Base-by-base conservation (phyloP, 2,888 invertebrate genomes). In the Athalia rosae region DNA sequence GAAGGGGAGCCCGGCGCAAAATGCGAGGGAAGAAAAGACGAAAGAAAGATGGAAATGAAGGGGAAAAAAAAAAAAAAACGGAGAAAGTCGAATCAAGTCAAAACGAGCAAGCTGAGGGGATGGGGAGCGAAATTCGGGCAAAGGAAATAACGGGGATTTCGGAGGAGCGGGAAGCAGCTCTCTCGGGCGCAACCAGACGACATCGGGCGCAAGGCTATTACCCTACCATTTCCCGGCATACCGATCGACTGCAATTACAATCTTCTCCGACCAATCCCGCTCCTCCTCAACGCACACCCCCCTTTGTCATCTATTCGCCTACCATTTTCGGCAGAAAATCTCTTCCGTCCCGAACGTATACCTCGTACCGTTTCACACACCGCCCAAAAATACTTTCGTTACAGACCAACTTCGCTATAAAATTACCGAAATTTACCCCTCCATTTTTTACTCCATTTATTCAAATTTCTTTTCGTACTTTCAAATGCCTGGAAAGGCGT, bases 1-100 rank as follows among this genome's bases (percentile, higher is more conserved):
- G 82, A 82, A 80, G 80, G 76, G 76, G 71, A 67, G 73, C 71
- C 28, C 45, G 67, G 62, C 15, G 71, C 62, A 64, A 67, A 61
- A 7, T 58, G 71, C 58, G 56, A 58, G 45, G 6, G 13, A 7
- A 79, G 80, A 69, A 78, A 78, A 76, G 28, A 28, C 28, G 28
- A 28, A 28, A 28, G 28, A 28, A 28, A 28, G 28, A 28, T 28
- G 28, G 28, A 28, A 28, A 28, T 28, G 28, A 28, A 73, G 77
- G 45, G 76, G 77, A 69, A 66, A 76, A 56, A 63, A 67, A 77
- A 15, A 62, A 64, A 15, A 67, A 53, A 76, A 66, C 53, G 58
- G 64, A 67, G 76, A 76, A 28, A 63, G 64, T 9, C 47, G 45
- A 50, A n/a, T n/a, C n/a, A n/a, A n/a, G 67, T 41, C 15, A 2